phyloP scores from a whole-genome alignment of 2,797 vertebrate species.

The Tokudaia tokunoshimensis region DNA sequence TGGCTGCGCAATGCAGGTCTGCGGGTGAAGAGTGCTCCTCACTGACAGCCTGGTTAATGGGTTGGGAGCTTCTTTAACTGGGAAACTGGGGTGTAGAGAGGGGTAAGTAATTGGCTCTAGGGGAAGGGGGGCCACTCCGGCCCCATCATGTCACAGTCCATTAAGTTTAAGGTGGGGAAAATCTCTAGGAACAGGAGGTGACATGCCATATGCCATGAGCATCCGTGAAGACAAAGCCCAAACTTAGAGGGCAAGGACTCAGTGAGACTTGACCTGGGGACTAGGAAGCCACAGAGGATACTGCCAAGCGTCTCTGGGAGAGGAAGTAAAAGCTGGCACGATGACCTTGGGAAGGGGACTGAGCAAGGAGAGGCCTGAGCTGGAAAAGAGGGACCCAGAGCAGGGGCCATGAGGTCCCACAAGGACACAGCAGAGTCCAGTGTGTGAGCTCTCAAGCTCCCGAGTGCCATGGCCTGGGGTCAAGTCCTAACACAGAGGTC shows the following conservation, averaged over 20 bases:
- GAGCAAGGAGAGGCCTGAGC: not conserved
- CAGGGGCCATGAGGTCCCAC: not conserved
- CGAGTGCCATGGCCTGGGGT: not conserved
- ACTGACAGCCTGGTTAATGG: not conserved
- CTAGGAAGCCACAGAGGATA: not conserved
- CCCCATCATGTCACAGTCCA: not conserved
- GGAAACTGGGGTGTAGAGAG: not conserved
- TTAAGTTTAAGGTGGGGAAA: not conserved
- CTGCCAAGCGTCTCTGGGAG: not conserved
- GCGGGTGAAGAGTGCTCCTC: not conserved
- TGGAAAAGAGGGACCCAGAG: not conserved
- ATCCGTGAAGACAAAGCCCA: not conserved
- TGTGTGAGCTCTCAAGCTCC: not conserved
- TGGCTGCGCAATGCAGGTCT: accelerated
- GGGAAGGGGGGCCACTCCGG: not conserved
- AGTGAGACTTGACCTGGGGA: not conserved
- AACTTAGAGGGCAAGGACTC: too few relatives aligned
- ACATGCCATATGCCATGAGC: not conserved
- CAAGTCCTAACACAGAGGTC: not conserved
- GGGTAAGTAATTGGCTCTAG: not conserved
- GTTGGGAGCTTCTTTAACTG: not conserved
- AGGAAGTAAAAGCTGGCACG: not conserved
- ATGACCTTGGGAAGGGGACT: not conserved
- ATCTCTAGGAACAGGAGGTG: too few relatives aligned
- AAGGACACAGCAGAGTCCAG: not conserved